Percentiles rank a stretch among this genome's conserved stretches.
phyloP scores from a whole-genome alignment of 1,140 invertebrate genomes.

The Ridgeia piscesae region DNA sequence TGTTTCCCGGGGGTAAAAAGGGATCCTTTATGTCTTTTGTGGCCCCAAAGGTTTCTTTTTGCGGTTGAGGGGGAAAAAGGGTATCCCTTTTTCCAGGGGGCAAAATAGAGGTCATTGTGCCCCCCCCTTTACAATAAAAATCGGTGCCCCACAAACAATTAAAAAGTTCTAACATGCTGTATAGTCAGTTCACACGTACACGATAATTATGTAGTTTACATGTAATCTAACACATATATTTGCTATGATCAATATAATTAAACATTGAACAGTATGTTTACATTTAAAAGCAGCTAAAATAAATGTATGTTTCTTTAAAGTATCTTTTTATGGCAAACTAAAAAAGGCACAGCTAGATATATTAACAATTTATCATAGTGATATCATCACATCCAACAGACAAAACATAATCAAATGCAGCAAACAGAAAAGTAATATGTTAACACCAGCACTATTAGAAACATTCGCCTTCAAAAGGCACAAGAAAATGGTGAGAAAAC shows the following conservation, averaged over 20 bases:
- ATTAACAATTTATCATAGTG: not conserved
- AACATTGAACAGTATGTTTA: not conserved
- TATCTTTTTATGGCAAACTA: too few species aligned
- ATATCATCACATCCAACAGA: not conserved
- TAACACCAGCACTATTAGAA: not conserved
- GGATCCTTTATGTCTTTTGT: too few species aligned
- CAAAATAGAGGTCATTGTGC: slow-evolving; percentile 71
- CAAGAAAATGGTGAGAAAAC: slow-evolving; percentile 11
- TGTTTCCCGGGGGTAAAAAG: too few species aligned
- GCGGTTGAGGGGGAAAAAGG: slow-evolving; percentile 64
- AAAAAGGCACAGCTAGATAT: too few species aligned
- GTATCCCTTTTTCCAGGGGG: slow-evolving; percentile 68
- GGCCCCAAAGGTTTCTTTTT: too few species aligned
- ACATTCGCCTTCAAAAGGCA: not conserved
- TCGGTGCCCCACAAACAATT: slow-evolving; percentile 68
- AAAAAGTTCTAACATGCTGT: not conserved
- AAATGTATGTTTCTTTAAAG: not conserved
- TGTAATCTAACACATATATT: not conserved
- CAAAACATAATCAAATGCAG: not conserved
- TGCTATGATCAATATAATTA: not conserved
- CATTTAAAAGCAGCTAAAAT: not conserved
- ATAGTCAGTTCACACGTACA: not conserved
- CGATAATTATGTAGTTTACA: not conserved
- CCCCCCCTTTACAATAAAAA: slow-evolving; percentile 78
- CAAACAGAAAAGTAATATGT: not conserved